Evolutionary conservation across 2,113 vertebrate genomes (phyloP), one percentile per base, ranked within the genome.

Genomic region (Acrocephalus kingi): DNA sequence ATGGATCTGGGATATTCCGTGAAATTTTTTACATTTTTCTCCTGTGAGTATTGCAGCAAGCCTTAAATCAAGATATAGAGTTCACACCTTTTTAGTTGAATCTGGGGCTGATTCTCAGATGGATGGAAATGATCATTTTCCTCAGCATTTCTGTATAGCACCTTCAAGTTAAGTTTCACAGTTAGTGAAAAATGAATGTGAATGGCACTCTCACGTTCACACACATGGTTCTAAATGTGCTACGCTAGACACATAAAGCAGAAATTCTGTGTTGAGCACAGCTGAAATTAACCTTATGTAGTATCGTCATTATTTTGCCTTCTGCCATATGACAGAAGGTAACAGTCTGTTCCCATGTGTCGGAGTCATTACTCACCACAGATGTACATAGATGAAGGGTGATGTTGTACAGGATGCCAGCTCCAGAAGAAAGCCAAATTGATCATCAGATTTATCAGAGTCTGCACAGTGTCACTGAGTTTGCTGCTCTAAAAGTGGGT

Each of bases 291-390:
- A 91, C 80, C 69, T 72, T 41, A 82, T 11, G 14, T 43, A 37
- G 62, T 16, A 49, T 8, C 11, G 37, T 67, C 62, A 64, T 64
- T 46, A 84, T 87, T 94, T 91, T 93, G 27, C 89, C 37, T 84
- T 63, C 76, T 90, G 80, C 66, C 86, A 20, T 28, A 17, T 81
- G 76, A 84, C 90, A 95, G 76, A 94, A 95, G 74, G 69, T 78
- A 89, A 51, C 84, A 41, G 41, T 62, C 63, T 87, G 73, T 90
- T 92, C 56, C 52, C 37, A 15, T 78, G 61, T 81, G 22, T 30
- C 94, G 46, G 24, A 92, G 66, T 25, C 18, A 51, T 87, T 92
- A 54, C 41, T 91, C 56, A 75, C 62, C 28, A 27, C 73, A 89
- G 80, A 84, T 58, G 56, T 37, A 75, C 31, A 30, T 4, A 64